A percentile compares a stretch with the other conserved stretches of the same genome.
Evolutionary conservation across 23 tunicate genomes (phyloP).

Genomic region (Trididemnum nubilum): DNA sequence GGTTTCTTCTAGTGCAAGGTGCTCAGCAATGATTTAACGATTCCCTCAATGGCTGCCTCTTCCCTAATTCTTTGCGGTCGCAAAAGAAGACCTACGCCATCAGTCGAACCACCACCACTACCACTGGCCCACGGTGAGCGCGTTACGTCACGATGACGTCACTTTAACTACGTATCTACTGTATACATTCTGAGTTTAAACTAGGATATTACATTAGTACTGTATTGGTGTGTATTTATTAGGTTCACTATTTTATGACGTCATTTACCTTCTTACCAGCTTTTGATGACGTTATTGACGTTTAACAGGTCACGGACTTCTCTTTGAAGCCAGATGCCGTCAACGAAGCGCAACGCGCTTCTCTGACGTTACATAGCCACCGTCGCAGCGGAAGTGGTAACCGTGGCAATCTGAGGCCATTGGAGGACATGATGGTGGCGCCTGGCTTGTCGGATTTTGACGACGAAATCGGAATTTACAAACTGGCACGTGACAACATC

Average conservation of each 20-base stretch:
- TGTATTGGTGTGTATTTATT: too few species aligned
- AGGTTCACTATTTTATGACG: too few species aligned
- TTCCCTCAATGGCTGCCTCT: slow-evolving; percentile 83
- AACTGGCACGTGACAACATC: slow-evolving; percentile 72
- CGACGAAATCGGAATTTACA: slow-evolving; percentile 82
- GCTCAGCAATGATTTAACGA: slow-evolving; percentile 83
- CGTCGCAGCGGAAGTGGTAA: slow-evolving; percentile 23
- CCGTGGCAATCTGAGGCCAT: slow-evolving; percentile 34
- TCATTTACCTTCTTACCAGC: too few species aligned
- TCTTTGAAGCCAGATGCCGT: slow-evolving; percentile 63
- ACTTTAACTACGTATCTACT: neutral
- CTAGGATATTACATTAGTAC: too few species aligned
- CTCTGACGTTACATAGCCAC: slow-evolving; percentile 60
- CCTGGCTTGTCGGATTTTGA: slow-evolving; percentile 89
- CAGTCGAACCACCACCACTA: slow-evolving; percentile 38
- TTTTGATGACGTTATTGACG: neutral
- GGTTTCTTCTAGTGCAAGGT: slow-evolving; percentile 89
- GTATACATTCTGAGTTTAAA: too few species aligned
- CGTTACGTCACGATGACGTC: too few species aligned
- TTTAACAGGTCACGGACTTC: slow-evolving; percentile 60
- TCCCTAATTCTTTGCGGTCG: slow-evolving; percentile 86
- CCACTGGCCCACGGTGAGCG: slow-evolving; percentile 58
- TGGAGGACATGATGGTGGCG: slow-evolving; percentile 52
- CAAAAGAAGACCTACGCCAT: slow-evolving; percentile 42
- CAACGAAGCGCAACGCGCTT: slow-evolving; percentile 84